Evolutionary conservation across 35 echinoderm and acorn worm genomes (phyloP), one percentile per base, ranked within the genome.

Genomic region (Apostichopus japonicus): DNA sequence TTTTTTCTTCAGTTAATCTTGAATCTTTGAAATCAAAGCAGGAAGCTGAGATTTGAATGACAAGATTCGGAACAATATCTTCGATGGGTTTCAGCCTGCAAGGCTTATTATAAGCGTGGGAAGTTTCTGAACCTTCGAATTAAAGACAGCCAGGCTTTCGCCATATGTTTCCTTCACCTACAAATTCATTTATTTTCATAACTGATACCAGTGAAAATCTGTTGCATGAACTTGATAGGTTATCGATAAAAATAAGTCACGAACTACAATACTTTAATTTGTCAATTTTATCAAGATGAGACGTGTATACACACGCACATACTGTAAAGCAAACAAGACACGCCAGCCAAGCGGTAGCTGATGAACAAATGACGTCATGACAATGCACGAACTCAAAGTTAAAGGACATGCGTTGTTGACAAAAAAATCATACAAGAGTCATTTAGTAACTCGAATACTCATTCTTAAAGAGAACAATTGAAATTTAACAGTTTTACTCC

Each of bases 231-330:
- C 17, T 75, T 75, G 71, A 75, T 75, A 21, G 1, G 14, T 75
- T 75, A 75, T 75, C 71, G 71, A 19, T 23, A 75, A 75, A 75
- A 22, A 75, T 75, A 75, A 57, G 81, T 59, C 81, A 84, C 81
- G 81, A 84, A 53, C 54, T 8, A 59, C 15, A 23, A 58, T 57
- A 23, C 54, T 54, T 58, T 58, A 84, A 84, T 84, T 57, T 59
- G 81, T 84, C 81, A 84, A 55, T 54, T n/a, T 84, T 84, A 58
- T 84, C 81, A 58, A 75, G 71, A 75, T 75, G 71, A 19, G 71
- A 75, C 71, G n/a, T 75, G 71, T 75, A 58, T 84, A 58, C 54
- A 24, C 81, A 84, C 81, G 81, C 56, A 57, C 56, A 84, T 54
- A 84, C 71, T 13, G 6, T 58, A 55, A 84, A 57, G 54, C 81